Base-by-base conservation (phyloP, 2,113 vertebrate genomes). In the Tetrao urogallus region DNA sequence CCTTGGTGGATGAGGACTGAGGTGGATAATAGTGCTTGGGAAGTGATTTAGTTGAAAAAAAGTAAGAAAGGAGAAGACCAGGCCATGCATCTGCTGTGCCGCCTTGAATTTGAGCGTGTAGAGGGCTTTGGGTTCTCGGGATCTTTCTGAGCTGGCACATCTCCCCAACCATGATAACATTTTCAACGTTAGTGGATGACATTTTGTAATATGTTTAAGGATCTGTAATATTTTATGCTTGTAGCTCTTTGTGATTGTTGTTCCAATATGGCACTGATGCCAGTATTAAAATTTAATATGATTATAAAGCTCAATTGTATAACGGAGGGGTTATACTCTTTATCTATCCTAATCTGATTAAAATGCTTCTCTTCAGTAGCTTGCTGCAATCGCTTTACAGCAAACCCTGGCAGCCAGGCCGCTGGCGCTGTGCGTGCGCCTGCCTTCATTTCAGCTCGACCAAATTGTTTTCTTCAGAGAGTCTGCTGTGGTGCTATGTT, bases 271-370 rank as follows among this genome's bases (percentile, higher is more conserved):
- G 94, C 86, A 93, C 43, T 79, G 89, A 93, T 93, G 92, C 58
- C 0, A 3, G 94, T 85, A 96, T 94, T 96, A 96, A 93, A 95
- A 84, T 89, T 88, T 96, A 96, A 96, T 96, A 82, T 92, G 95
- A 96, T 96, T 95, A 94, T 90, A 95, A 95, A 94, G 89, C 94
- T 95, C 94, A 96, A 94, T 78, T 95, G 95, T 96, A 92, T 95
- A 95, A 96, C 94, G 61, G 86, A 30, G 38, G 90, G 95, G 93
- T 95, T 96, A 94, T 92, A 83, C 91, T 60, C 93, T 96, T 96
- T 93, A 94, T 96, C 94, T 96, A 57, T 86, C 82, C 89, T 94
- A 95, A 96, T 96, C 96, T 96, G 95, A 96, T 96, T 97, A 96
- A 96, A 96, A 92, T 85, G 94, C 78, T 93, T 92, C 94, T 89